Percentiles rank a stretch among this genome's conserved stretches.
These are phyloP conservation scores for Hemicentrotus pulcherrimus DNA, from an alignment of 35 echinoderm and acorn worm species.

Conservation along the genomic window DNA sequence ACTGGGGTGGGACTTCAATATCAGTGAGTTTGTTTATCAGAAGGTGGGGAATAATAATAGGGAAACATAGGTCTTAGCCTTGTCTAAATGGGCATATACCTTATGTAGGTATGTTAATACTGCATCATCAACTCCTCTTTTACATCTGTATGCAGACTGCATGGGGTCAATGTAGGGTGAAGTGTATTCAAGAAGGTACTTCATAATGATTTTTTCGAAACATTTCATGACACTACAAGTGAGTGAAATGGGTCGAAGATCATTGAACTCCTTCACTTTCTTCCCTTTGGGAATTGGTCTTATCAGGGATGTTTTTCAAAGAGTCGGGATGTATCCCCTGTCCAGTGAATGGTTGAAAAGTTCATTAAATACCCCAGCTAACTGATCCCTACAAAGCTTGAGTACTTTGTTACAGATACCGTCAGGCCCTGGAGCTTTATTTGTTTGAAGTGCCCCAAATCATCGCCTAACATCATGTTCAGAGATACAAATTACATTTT, in stretches of 20 bases:
- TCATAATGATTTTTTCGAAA: not conserved
- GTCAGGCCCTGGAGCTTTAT: not conserved
- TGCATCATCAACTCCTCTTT: no score
- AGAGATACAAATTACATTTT: no score
- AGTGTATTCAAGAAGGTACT: not conserved
- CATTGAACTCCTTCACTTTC: not conserved
- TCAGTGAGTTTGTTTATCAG: no score
- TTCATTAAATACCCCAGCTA: no score
- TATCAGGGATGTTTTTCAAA: not conserved
- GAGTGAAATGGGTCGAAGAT: not conserved
- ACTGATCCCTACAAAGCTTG: no score
- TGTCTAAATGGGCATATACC: not conserved
- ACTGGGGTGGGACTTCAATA: no score
- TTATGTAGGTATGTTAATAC: not conserved
- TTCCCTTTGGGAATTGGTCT: no score
- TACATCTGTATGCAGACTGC: not conserved
- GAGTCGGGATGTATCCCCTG: not conserved
- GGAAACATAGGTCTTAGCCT: no score
- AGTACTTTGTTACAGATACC: no score
- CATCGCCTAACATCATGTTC: not conserved
- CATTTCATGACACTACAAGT: slow-evolving; percentile 4
- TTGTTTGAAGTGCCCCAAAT: not conserved
- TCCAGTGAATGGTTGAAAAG: not conserved
- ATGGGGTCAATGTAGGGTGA: not conserved
- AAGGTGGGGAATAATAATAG: no score